Evolutionary conservation across 2,888 invertebrate species (phyloP).

Genomic region (Hypsopygia costalis): DNA sequence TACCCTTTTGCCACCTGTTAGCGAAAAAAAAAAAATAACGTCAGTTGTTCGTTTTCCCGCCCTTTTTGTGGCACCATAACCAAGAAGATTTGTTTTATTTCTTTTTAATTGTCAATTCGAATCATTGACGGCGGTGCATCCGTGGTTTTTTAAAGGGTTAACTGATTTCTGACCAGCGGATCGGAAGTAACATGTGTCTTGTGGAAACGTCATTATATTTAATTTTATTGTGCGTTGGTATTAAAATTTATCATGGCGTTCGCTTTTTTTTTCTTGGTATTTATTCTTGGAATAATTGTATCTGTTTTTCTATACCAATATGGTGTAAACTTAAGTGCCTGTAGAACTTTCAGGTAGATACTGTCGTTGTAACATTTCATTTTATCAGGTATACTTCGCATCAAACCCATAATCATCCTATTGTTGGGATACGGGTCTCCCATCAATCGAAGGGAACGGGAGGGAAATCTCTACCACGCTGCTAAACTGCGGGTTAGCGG

Average conservation of each 20-base stretch:
- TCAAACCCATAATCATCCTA: too few species aligned
- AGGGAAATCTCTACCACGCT: too few species aligned
- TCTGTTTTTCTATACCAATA: too few species aligned
- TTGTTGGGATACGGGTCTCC: too few species aligned
- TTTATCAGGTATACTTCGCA: too few species aligned
- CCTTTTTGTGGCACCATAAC: slow-evolving; percentile 37
- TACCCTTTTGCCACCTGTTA: slow-evolving; percentile 68
- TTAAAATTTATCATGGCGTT: slow-evolving; percentile 7
- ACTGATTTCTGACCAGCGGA: slow-evolving; percentile 60
- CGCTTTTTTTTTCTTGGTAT: too few species aligned
- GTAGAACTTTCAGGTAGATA: too few species aligned
- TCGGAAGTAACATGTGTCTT: slow-evolving; percentile 77
- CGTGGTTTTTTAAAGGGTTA: slow-evolving; percentile 54
- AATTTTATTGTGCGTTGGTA: slow-evolving; percentile 49
- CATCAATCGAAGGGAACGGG: too few species aligned
- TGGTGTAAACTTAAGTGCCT: too few species aligned
- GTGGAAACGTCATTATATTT: slow-evolving; percentile 64
- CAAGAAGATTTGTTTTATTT: slow-evolving; percentile 77
- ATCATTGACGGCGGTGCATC: slow-evolving; percentile 41
- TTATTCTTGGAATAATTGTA: too few species aligned
- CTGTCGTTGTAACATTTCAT: too few species aligned
- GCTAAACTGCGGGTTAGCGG: too few species aligned
- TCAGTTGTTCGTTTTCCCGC: slow-evolving; percentile 68
- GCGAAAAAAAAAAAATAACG: slow-evolving; percentile 48
- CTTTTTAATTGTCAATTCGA: slow-evolving; percentile 74